Evolutionary conservation across 2,888 invertebrate species (phyloP).

Genomic region (Miltochrista miniata): DNA sequence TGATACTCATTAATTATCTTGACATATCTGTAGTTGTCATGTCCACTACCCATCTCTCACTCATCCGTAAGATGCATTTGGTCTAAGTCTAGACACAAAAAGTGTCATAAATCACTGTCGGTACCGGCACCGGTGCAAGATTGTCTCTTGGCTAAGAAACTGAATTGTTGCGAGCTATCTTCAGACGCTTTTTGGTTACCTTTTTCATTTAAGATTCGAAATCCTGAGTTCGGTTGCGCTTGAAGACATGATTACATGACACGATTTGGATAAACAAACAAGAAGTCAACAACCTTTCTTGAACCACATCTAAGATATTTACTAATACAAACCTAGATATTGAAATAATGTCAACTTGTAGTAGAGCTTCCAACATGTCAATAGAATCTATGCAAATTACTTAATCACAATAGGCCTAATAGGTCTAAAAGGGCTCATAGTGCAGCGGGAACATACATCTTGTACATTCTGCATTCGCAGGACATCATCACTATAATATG

Average conservation of each 20-base stretch:
- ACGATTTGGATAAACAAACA: slow-evolving; percentile 24
- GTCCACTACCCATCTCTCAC: slow-evolving; percentile 47
- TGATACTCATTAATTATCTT: slow-evolving; percentile 46
- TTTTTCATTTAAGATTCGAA: not conserved
- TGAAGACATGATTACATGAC: not conserved
- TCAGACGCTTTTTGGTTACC: not conserved
- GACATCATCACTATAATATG: no score
- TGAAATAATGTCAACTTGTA: no score
- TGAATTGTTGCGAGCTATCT: slow-evolving; percentile 25
- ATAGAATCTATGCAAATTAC: no score
- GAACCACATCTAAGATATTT: not conserved
- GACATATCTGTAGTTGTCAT: slow-evolving; percentile 48
- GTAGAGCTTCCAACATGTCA: no score
- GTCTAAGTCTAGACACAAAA: slow-evolving; percentile 55
- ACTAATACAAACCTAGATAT: not conserved
- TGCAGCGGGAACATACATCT: no score
- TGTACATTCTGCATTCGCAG: no score
- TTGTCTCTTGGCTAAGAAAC: slow-evolving; percentile 50
- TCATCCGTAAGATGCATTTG: slow-evolving; percentile 50
- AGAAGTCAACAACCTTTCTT: slow-evolving; percentile 33
- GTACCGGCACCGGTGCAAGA: slow-evolving; percentile 47
- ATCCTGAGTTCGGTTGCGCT: not conserved
- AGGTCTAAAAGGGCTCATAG: no score
- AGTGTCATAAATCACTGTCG: slow-evolving; percentile 65
- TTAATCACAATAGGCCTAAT: no score